phyloP scores from a whole-genome alignment of 2,113 vertebrate genomes.

The Silurus glanis region DNA sequence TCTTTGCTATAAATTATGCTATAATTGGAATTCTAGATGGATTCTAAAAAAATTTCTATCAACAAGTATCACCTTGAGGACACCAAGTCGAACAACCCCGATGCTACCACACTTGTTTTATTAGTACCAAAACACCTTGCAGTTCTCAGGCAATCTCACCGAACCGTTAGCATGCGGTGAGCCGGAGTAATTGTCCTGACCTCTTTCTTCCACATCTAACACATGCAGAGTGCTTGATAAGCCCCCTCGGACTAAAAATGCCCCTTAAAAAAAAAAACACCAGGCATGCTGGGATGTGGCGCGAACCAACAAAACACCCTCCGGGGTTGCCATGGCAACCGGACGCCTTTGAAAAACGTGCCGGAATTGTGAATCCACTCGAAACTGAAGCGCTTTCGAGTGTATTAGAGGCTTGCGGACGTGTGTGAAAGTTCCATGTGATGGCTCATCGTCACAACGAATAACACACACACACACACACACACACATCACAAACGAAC shows the following conservation, averaged over 20 bases:
- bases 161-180: slow-evolving; percentile 3
- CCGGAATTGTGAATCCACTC: neutral
- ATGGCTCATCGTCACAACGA: slow-evolving; percentile 2
- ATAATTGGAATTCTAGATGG: too few species aligned
- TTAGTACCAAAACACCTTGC: neutral
- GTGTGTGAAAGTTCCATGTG: slow-evolving; percentile 39
- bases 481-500: slow-evolving; percentile 41
- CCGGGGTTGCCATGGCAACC: slow-evolving; percentile 42
- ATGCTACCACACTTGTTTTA: neutral
- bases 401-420: neutral
- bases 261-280: slow-evolving; percentile 35
- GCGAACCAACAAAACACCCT: slow-evolving; percentile 30
- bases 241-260: slow-evolving; percentile 28
- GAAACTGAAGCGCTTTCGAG: neutral
- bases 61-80: neutral
- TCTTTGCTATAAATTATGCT: too few species aligned
- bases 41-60: too few species aligned
- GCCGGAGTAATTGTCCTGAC: slow-evolving; percentile 35
- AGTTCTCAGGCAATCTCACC: neutral
- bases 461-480: neutral
- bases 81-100: neutral
- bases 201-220: slow-evolving; percentile 38
- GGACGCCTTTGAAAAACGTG: slow-evolving; percentile 33
- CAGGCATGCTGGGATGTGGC: slow-evolving; percentile 40
- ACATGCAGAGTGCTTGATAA: slow-evolving; percentile 44